These are phyloP conservation scores for Adelges cooleyi DNA, from an alignment of 1,140 invertebrate genomes.

Conservation along the genomic window DNA sequence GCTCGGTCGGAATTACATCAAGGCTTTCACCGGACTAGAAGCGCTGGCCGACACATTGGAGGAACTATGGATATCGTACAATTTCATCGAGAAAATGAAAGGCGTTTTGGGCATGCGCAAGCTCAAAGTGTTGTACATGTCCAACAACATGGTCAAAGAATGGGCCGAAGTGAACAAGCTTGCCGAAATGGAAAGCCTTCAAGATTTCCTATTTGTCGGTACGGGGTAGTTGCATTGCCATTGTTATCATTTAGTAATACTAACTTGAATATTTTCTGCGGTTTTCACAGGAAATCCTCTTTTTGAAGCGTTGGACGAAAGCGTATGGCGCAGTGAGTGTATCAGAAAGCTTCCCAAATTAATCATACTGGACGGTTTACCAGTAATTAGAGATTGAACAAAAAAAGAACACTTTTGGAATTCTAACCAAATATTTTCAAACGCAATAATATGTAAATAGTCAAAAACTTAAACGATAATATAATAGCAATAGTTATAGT, in stretches of 20 bases:
- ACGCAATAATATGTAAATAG: no score
- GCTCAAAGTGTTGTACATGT: constrained; percentile 71
- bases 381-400: constrained; percentile 52
- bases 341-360: constrained; percentile 62
- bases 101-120: constrained; percentile 70
- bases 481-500: no score
- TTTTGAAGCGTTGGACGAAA: constrained; percentile 59
- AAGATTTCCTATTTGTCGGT: constrained; percentile 50
- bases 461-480: no score
- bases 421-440: no score
- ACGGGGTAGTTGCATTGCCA: no score
- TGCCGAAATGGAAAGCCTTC: constrained; percentile 45
- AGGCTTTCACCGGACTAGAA: constrained; percentile 70
- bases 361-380: constrained; percentile 77
- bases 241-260: no score
- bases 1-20: constrained; percentile 79
- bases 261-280: no score
- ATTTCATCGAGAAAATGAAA: constrained; percentile 85
- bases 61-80: constrained; percentile 91
- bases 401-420: no score
- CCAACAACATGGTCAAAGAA: constrained; percentile 80
- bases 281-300: constrained; percentile 80
- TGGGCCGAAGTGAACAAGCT: constrained; percentile 76
- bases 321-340: constrained; percentile 59
- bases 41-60: constrained; percentile 72